Evolutionary conservation across 2,797 vertebrate genomes (phyloP), one percentile per base, ranked within the genome.

Genomic region (Phoxinus dragarum): DNA sequence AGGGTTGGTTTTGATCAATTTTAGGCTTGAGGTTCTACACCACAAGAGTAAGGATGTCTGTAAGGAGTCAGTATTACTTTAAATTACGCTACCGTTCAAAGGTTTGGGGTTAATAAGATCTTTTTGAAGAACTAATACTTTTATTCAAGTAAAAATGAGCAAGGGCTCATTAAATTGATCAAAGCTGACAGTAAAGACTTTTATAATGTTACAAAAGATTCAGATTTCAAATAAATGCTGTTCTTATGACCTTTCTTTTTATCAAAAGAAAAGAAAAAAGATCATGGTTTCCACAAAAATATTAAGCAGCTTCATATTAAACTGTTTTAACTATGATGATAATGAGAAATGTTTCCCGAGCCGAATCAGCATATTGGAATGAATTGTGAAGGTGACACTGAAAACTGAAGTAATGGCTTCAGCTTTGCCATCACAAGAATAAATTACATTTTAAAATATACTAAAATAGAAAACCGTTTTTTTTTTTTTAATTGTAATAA

Each of bases 1-100:
- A 42, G 52, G 38, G 36, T 59, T 72, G 36, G 6, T 42, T 82
- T 59, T 82, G 36, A 61, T 73, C 38, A 80, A 36, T 80, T 80
- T 49, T 31, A 80, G 31, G 31, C 61, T 79, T n/a, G 27, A 16
- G 31, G 12, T 69, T 81, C 21, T 44, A 69, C 5, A 69, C 9
- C n/a, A 44, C 54, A 71, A 44, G n/a, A 64, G 8, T 12, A 79
- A 16, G 17, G 38, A 12, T 78, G 40, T 79, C 2, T 79, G 56
- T 12, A 19, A 40, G 8, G 42, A 31, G 56, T 64, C 76, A 44
- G 21, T 79, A 79, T n/a, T 40, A 44, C 9, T 64, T 12, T 64
- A 44, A 31, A 78, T 64, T 6, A 44, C 3, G 1, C 56, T 12
- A 6, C 23, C 9, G 5, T 64, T 79, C 17, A 64, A 64, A 79